Base-by-base conservation (phyloP, 2,113 vertebrate genomes). In the Mesocricetus auratus region DNA sequence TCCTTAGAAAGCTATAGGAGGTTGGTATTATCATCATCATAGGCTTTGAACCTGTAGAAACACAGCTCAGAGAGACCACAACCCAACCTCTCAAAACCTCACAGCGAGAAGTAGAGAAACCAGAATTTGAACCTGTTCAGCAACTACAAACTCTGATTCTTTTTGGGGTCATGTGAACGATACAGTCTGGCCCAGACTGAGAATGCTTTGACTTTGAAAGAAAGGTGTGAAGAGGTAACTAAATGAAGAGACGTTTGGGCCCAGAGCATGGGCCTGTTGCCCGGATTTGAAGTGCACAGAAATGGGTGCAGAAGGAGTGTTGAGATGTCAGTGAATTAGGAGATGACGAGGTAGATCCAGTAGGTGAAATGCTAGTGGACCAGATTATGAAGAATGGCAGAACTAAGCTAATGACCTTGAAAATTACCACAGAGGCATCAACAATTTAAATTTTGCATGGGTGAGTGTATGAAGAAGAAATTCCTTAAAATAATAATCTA, bases 401-500 rank as follows among this genome's bases (percentile, higher is more conserved):
- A 91, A 53, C 73, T 88, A 92, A 97, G 39, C 58, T 89, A 66
- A 90, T 85, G 47, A 82, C 31, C 94, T 94, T 64, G 45, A 89
- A 96, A 92, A 96, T 93, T 77, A 93, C 87, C 82, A 77, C 11
- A 88, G 60, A 91, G 45, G 50, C 89, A 26, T 66, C 94, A 71
- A 88, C 89, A 79, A 97, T 93, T 79, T 82, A 66, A 79, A n/a
- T 91, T 86, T 82, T 88, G 45, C 87, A 53, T 90, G 62, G 68
- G 56, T 93, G 39, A 89, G 33, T 53, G 15, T 64, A 36, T 31
- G 29, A 94, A 92, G 89, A 87, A 81, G 86, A 50, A 91, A 78
- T 29, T 62, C n/a, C 90, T 96, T 82, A 56, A 66, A 81, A 91
- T 74, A 45, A 73, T 68, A 77, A 86, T 77, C 19, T 92, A 75